Percentiles rank a stretch among this genome's conserved stretches.
Evolutionary conservation across 2,888 invertebrate species (phyloP).

Genomic region (Drosophila lutescens): DNA sequence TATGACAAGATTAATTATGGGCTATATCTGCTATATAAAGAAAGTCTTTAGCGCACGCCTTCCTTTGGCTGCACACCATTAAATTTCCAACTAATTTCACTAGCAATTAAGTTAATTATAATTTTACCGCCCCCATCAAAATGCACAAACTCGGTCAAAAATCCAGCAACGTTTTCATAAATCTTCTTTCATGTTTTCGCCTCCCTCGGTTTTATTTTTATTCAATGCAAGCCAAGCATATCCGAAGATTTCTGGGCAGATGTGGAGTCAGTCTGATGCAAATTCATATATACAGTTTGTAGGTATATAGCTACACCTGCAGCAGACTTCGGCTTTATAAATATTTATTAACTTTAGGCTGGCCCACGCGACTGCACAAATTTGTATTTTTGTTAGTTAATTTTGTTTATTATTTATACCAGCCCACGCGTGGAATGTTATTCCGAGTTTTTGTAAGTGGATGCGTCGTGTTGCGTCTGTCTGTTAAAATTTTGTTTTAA

Average conservation of each 20-base stretch:
- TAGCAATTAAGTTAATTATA: constrained; percentile 76
- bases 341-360: constrained; percentile 61
- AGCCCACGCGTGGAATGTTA: constrained; percentile 25
- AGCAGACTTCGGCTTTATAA: constrained; percentile 47
- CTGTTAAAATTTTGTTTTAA: constrained; percentile 43
- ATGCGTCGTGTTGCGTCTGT: constrained; percentile 55
- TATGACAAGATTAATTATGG: constrained; percentile 32
- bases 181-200: constrained; percentile 41
- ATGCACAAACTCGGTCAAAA: constrained; percentile 61
- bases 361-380: constrained; percentile 59
- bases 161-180: constrained; percentile 41
- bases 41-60: constrained; percentile 47
- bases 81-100: constrained; percentile 73
- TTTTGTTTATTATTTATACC: constrained; percentile 49
- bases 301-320: constrained; percentile 56
- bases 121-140: constrained; percentile 63
- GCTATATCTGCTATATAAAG: constrained; percentile 20
- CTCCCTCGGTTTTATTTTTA: constrained; percentile 10
- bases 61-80: constrained; percentile 57
- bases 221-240: constrained; percentile 51
- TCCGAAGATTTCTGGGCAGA: constrained; percentile 25
- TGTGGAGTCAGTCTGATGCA: constrained; percentile 47
- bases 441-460: constrained; percentile 58
- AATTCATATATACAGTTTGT: constrained; percentile 27
- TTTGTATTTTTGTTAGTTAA: constrained; percentile 56